These are phyloP conservation scores for Magallana nippona DNA, from an alignment of 2,888 invertebrate species.

Conservation along the genomic window DNA sequence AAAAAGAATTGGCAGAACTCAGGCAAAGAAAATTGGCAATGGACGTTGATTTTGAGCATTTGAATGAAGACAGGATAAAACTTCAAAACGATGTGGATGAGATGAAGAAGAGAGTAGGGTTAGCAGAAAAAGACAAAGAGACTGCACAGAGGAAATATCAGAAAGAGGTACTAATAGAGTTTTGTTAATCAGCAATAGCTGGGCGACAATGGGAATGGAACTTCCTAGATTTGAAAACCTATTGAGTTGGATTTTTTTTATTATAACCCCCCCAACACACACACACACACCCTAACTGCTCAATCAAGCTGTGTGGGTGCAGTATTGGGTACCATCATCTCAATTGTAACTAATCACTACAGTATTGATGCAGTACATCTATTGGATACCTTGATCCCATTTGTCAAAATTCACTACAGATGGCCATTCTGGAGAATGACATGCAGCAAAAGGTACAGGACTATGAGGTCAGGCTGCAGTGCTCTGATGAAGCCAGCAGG, in stretches of 20 bases:
- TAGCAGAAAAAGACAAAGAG: slow-evolving; percentile 74
- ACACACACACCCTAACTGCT: too few relatives aligned
- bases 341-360: too few relatives aligned
- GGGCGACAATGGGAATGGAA: too few relatives aligned
- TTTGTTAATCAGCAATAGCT: too few relatives aligned
- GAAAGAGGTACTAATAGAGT: slow-evolving; percentile 69
- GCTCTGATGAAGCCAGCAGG: slow-evolving; percentile 75
- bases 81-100: slow-evolving; percentile 72
- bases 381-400: not conserved
- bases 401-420: slow-evolving; percentile 58
- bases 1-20: slow-evolving; percentile 66
- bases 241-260: too few relatives aligned
- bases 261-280: too few relatives aligned
- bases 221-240: too few relatives aligned
- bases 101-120: slow-evolving; percentile 68
- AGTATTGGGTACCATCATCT: too few relatives aligned
- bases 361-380: not conserved
- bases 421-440: slow-evolving; percentile 73
- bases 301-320: too few relatives aligned
- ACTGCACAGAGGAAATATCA: slow-evolving; percentile 72
- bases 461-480: slow-evolving; percentile 75
- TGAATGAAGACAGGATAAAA: slow-evolving; percentile 71
- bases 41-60: slow-evolving; percentile 72
- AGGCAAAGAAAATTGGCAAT: slow-evolving; percentile 69
- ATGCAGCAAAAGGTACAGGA: slow-evolving; percentile 71